Conservation (phyloP, 2,113 vertebrate species). For the Eclectus roratus region DNA sequence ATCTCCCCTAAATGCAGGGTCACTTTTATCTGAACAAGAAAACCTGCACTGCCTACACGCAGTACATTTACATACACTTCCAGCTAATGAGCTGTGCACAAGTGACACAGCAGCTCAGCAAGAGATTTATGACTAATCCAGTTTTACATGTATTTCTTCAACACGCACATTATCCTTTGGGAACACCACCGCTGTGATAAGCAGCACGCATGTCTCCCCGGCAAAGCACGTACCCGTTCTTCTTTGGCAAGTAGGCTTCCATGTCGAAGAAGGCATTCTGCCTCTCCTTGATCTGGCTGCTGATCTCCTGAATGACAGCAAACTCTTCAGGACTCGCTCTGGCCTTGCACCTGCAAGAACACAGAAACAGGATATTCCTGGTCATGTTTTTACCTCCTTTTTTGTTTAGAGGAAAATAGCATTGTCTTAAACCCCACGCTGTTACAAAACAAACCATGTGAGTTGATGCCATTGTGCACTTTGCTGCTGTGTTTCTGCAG, state of each 20-base stretch:
- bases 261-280: slow-evolving; percentile 94
- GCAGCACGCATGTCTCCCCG: fast-evolving
- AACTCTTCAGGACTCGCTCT: slow-evolving; percentile 77
- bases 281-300: slow-evolving; percentile 87
- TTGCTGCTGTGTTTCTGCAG: not conserved
- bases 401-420: not conserved
- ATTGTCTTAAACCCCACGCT: not conserved
- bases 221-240: slow-evolving; percentile 81
- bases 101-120: slow-evolving; percentile 31
- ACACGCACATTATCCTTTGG: not conserved
- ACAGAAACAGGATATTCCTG: not conserved
- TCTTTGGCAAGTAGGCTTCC: slow-evolving; percentile 99
- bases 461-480: not conserved
- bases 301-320: slow-evolving; percentile 80
- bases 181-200: fast-evolving
- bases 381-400: not conserved
- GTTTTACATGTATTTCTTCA: slow-evolving; percentile 12
- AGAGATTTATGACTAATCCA: slow-evolving; percentile 40
- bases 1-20: not conserved
- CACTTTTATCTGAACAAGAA: not conserved
- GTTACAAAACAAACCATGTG: not conserved
- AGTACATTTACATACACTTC: not conserved
- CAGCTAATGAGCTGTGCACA: not conserved
- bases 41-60: not conserved
- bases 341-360: slow-evolving; percentile 74